Conservation (phyloP, 2,113 vertebrate species). For the Osmerus eperlanus region DNA sequence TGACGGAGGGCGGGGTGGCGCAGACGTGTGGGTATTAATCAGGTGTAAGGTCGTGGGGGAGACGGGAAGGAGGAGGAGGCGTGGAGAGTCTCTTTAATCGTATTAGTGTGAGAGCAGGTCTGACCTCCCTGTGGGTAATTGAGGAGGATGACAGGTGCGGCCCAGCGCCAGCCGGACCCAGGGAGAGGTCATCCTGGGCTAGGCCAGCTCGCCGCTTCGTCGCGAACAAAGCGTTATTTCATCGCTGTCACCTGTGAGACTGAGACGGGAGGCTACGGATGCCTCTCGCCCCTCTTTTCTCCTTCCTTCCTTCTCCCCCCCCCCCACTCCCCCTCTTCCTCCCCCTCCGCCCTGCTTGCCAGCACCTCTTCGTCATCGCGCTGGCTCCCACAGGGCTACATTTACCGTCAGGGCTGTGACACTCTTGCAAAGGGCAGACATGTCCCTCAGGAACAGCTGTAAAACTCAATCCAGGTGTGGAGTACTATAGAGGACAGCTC, state of each 20-base stretch:
- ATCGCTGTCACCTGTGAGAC: slow-evolving; percentile 54
- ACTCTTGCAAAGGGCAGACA: slow-evolving; percentile 56
- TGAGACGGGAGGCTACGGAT: slow-evolving; percentile 14
- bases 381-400: slow-evolving; percentile 25
- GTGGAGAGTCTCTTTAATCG: slow-evolving; percentile 47
- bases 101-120: slow-evolving; percentile 34
- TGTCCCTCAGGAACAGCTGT: slow-evolving; percentile 42
- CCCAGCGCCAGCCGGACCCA: slow-evolving; percentile 34
- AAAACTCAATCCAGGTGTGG: slow-evolving; percentile 35
- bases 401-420: slow-evolving; percentile 38
- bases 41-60: slow-evolving; percentile 39
- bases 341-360: background rate
- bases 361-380: slow-evolving; percentile 6
- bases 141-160: slow-evolving; percentile 46
- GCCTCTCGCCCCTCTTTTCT: slow-evolving; percentile 30
- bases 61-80: slow-evolving; percentile 24
- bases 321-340: background rate
- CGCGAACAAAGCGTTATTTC: slow-evolving; percentile 58
- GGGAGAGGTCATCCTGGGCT: slow-evolving; percentile 44
- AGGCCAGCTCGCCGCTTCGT: slow-evolving; percentile 24
- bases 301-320: slow-evolving; percentile 21
- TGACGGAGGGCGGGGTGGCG: slow-evolving; percentile 9
- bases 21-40: slow-evolving; percentile 22
- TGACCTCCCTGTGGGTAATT: slow-evolving; percentile 45
- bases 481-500: background rate